Conservation (phyloP, 2,797 vertebrate genomes). For the Lacerta agilis region DNA sequence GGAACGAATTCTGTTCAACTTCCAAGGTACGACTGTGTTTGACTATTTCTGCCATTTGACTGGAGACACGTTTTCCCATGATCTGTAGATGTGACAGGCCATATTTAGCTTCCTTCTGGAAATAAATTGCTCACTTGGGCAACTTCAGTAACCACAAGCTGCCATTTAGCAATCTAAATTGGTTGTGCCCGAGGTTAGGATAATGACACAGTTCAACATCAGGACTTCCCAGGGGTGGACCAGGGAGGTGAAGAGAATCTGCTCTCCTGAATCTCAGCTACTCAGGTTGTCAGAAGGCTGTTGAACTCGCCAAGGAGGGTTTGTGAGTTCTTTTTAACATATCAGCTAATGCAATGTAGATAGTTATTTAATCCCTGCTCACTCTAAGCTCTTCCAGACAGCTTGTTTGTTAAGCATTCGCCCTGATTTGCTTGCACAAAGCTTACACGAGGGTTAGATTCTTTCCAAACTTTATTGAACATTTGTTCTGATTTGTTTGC, state of each 20-base stretch:
- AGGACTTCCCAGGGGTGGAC: not conserved
- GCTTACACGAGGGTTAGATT: too few relatives aligned
- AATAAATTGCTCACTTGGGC: not conserved
- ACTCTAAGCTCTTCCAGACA: too few relatives aligned
- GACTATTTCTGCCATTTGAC: not conserved
- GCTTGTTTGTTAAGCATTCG: not conserved
- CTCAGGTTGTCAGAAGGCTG: not conserved
- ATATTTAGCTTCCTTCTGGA: not conserved
- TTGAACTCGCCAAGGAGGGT: not conserved
- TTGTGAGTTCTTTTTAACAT: not conserved
- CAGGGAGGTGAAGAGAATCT: not conserved
- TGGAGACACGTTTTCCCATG: fast-evolving
- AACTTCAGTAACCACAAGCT: constrained; percentile 17
- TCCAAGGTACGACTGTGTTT: not conserved
- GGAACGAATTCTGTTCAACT: too few relatives aligned
- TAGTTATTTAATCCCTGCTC: not conserved
- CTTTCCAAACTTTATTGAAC: too few relatives aligned
- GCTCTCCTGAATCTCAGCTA: not conserved
- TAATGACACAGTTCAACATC: not conserved
- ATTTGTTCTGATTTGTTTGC: too few relatives aligned
- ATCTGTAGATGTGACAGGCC: not conserved
- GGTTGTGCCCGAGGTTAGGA: constrained; percentile 25
- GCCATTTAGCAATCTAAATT: constrained; percentile 20
- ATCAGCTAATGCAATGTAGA: not conserved
- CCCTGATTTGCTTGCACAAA: not conserved